These are phyloP conservation scores for Lymantria monacha DNA, from an alignment of 2,888 invertebrate genomes.

Conservation along the genomic window DNA sequence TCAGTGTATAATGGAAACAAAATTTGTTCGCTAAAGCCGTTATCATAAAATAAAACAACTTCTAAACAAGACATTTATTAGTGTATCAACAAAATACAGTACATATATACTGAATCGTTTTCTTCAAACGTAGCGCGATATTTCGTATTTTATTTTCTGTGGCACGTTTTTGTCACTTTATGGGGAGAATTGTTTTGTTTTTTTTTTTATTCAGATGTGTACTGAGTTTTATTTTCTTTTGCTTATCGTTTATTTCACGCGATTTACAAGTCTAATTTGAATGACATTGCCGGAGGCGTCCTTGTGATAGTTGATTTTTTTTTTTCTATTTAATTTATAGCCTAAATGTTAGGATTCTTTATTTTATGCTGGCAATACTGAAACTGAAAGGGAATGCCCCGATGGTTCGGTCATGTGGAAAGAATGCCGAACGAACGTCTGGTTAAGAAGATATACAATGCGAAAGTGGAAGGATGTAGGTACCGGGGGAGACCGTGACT, in stretches of 20 bases:
- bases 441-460: too few species aligned
- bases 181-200: not conserved
- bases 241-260: not conserved
- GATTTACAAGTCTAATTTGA: conserved; percentile 9
- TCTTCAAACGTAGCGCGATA: conserved; percentile 1
- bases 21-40: not conserved
- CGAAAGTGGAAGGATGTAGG: too few species aligned
- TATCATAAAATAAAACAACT: not conserved
- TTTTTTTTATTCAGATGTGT: not conserved
- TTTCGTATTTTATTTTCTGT: conserved; percentile 1
- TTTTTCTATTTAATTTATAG: conserved; percentile 2
- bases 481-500: too few species aligned
- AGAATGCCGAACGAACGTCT: too few species aligned
- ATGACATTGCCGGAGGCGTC: not conserved
- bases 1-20: not conserved
- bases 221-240: conserved; percentile 1
- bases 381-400: too few species aligned
- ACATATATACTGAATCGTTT: not conserved
- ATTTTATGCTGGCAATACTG: too few species aligned
- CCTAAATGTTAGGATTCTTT: not conserved
- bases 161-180: not conserved
- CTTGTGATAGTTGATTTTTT: conserved; percentile 2
- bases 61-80: not conserved
- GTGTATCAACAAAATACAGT: not conserved
- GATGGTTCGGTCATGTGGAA: too few species aligned